Evolutionary conservation across 2,888 invertebrate genomes (phyloP), one percentile per base, ranked within the genome.

Genomic region (Epicampocera succincta): DNA sequence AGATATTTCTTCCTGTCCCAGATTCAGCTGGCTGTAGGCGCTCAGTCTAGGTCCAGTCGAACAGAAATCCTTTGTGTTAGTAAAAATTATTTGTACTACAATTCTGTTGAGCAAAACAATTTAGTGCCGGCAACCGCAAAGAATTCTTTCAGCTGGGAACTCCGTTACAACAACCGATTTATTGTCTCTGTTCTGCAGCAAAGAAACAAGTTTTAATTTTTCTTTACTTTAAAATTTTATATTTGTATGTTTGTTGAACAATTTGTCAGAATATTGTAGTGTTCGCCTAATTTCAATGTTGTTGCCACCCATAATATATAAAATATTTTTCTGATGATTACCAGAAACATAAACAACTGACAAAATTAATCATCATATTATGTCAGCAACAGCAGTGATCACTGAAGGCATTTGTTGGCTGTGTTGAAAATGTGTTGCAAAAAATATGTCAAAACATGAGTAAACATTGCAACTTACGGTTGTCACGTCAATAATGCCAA

Each of bases 401-500:
- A 82, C 50, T 65, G 66, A 42, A 12, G 15, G 17, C 38, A 46
- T 50, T 44, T 69, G 44, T 15, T 42, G 11, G 44, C 52, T 60
- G 44, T 65, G 40, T 40, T 50, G 48, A 21, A 38, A 38, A 17
- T 40, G 38, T 46, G n/a, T 46, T n/a, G 38, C 21, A 76, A 69
- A 46, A 52, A 61, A 66, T 9, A 33, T 78, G 78, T 60, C 82
- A 82, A 74, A 74, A 71, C 78, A 82, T 44, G 42, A 54, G 78
- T 78, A 82, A 82, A 82, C 78, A 78, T 71, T 60, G 74, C 71
- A 74, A 74, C 78, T 75, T 78, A 78, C 63, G 78, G 71, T 78
- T 78, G 82, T 75, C 82, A 82, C 78, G 78, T 82, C 82, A 71
- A 82, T 72, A 78, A 78, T 74, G 82, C 74, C 82, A 75, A 82